phyloP scores from a whole-genome alignment of 2,113 vertebrate genomes.

The Engraulis encrasicolus region DNA sequence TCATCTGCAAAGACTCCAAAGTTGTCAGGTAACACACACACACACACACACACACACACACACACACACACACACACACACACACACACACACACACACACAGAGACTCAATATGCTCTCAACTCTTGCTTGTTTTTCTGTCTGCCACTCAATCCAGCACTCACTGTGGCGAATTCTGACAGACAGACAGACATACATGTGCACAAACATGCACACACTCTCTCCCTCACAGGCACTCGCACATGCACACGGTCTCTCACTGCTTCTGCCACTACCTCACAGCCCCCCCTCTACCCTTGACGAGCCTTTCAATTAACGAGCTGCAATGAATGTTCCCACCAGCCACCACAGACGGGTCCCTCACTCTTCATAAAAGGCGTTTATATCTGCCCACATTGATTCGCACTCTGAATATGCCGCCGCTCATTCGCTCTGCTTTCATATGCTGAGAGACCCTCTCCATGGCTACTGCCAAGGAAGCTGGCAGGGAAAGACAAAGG shows the following conservation, averaged over 20 bases:
- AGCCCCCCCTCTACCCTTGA: not conserved
- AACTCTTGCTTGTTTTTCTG: not conserved
- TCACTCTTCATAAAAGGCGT: not conserved
- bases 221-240: not conserved
- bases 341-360: not conserved
- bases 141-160: not conserved
- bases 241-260: not conserved
- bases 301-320: not conserved
- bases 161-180: too few relatives aligned
- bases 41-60: not conserved
- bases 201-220: not conserved
- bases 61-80: not conserved
- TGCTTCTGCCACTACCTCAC: not conserved
- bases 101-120: not conserved
- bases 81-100: not conserved
- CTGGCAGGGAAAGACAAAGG: too few relatives aligned
- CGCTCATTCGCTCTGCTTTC: not conserved
- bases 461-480: too few relatives aligned
- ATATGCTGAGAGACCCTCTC: not conserved
- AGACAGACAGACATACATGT: too few relatives aligned
- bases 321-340: not conserved
- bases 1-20: slow-evolving; percentile 99
- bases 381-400: not conserved
- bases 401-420: not conserved
- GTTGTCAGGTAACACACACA: slow-evolving; percentile 85